A percentile compares a stretch with the other conserved stretches of the same genome.
Conservation (phyloP, 2,888 invertebrate species). For the Torymus texanus region DNA sequence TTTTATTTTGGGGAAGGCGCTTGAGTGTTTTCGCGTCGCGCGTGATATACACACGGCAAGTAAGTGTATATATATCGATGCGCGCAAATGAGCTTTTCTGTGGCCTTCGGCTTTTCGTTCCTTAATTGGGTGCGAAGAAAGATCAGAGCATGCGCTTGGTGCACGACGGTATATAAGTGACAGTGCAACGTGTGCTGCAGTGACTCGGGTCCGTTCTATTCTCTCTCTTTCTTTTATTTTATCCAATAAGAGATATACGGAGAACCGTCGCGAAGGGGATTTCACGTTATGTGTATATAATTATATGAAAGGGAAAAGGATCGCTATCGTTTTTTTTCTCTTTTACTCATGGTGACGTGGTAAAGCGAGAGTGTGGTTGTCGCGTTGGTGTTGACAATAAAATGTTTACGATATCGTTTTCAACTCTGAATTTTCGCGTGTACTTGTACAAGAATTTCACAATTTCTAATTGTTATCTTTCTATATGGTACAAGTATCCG, state of each 20-base stretch:
- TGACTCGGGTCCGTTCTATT: neutral
- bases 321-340: too few relatives aligned
- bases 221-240: neutral
- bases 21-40: neutral
- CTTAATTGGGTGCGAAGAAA: constrained; percentile 38
- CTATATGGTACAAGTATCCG: too few relatives aligned
- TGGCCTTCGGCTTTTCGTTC: neutral
- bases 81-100: neutral
- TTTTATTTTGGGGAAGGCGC: neutral
- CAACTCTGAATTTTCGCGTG: too few relatives aligned
- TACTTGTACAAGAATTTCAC: too few relatives aligned
- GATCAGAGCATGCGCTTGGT: neutral
- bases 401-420: too few relatives aligned
- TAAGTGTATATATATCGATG: neutral
- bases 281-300: too few relatives aligned
- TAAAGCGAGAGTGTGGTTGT: too few relatives aligned
- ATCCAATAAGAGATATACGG: neutral
- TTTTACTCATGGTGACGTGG: too few relatives aligned
- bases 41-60: neutral
- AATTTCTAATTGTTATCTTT: too few relatives aligned
- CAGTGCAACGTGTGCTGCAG: neutral
- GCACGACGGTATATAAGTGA: neutral
- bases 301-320: too few relatives aligned
- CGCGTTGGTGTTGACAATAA: too few relatives aligned
- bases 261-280: neutral